A percentile compares a stretch with the other conserved stretches of the same genome.
Evolutionary conservation across 2,888 invertebrate genomes (phyloP).

Genomic region (Drosophila recens): DNA sequence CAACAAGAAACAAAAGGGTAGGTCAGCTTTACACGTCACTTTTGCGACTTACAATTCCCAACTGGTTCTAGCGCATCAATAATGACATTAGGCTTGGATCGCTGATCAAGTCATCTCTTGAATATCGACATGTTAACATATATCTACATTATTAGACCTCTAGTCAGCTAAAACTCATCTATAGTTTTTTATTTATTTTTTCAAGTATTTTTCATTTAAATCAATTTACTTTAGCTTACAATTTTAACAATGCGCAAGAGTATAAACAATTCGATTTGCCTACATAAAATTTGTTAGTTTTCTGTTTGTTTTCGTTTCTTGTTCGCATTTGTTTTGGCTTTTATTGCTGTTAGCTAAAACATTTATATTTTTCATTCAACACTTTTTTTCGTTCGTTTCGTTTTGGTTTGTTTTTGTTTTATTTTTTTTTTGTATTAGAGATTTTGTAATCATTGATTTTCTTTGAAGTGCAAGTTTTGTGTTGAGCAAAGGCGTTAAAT

Average conservation of each 20-base stretch:
- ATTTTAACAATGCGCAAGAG: conserved; percentile 13
- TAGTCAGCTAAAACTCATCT: too few relatives aligned
- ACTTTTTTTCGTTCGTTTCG: conserved; percentile 34
- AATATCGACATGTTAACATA: too few relatives aligned
- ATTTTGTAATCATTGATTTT: conserved; percentile 53
- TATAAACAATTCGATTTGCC: conserved; percentile 5
- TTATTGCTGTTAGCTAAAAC: conserved; percentile 37
- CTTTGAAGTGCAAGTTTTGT: conserved; percentile 26
- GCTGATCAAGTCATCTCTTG: too few relatives aligned
- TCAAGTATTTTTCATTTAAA: too few relatives aligned
- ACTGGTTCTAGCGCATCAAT: too few relatives aligned
- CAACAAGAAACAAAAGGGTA: too few relatives aligned
- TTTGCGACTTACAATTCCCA: too few relatives aligned
- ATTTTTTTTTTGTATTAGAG: neutral
- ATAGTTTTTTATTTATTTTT: too few relatives aligned
- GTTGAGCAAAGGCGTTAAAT: conserved; percentile 42
- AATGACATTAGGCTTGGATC: too few relatives aligned
- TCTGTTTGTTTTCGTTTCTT: conserved; percentile 21
- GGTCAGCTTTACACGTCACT: too few relatives aligned
- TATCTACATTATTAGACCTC: too few relatives aligned
- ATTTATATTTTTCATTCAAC: conserved; percentile 44
- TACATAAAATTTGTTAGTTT: neutral
- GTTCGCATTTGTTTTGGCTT: conserved; percentile 24
- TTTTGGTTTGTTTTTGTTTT: conserved; percentile 16
- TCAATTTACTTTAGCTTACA: neutral